Conservation (phyloP, 2,797 vertebrate genomes). For the Carcharodon carcharias region DNA sequence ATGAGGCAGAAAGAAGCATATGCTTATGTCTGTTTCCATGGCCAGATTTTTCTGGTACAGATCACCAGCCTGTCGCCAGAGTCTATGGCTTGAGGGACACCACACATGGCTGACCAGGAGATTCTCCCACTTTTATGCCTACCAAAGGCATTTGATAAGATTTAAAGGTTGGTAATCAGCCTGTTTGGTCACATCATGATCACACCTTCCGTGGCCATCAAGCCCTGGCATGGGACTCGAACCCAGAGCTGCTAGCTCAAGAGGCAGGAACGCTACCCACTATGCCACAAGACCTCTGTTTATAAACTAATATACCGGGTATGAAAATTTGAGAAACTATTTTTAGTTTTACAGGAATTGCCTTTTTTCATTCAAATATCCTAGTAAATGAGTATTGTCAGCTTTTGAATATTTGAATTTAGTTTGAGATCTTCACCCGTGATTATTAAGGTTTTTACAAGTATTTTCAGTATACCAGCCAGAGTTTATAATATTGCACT, state of each 20-base stretch:
- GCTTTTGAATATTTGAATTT: background rate
- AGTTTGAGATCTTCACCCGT: conserved; percentile 12
- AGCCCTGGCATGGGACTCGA: too few relatives aligned
- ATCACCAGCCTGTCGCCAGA: too few relatives aligned
- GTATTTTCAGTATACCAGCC: conserved; percentile 63
- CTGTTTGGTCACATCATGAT: too few relatives aligned
- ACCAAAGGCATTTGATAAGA: background rate
- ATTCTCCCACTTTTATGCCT: background rate
- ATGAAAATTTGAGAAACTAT: background rate
- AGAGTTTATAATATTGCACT: conserved; percentile 52
- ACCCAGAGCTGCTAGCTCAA: too few relatives aligned
- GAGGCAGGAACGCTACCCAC: too few relatives aligned
- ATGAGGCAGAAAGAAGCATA: too few relatives aligned
- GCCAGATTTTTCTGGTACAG: too few relatives aligned
- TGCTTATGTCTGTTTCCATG: too few relatives aligned
- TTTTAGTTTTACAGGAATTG: background rate
- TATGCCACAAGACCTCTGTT: background rate
- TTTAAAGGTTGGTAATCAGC: too few relatives aligned
- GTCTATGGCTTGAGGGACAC: too few relatives aligned
- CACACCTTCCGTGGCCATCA: too few relatives aligned
- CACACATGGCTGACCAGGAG: background rate
- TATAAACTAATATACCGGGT: background rate
- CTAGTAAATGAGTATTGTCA: background rate
- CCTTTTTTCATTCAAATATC: background rate
- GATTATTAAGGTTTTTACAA: conserved; percentile 54